Conservation (phyloP, 2,113 vertebrate species). For the Apaloderma vittatum region DNA sequence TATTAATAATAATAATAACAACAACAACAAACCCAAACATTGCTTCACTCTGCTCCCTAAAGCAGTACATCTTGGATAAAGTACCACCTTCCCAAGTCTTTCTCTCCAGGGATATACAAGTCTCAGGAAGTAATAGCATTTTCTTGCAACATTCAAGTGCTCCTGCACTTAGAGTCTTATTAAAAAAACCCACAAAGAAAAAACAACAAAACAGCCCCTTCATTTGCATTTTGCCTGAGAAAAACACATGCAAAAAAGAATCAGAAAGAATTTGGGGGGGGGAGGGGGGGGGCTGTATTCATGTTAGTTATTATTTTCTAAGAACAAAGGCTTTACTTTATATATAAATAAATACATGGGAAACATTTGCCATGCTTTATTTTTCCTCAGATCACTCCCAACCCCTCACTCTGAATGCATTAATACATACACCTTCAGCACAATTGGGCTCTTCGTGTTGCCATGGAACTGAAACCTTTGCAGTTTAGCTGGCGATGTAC, state of each 20-base stretch:
- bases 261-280: not conserved
- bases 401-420: conserved; percentile 47
- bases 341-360: not conserved
- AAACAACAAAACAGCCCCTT: not conserved
- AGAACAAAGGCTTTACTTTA: conserved; percentile 56
- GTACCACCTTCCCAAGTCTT: not conserved
- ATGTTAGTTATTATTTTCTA: conserved; percentile 19
- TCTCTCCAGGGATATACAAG: conserved; percentile 1
- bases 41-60: not conserved
- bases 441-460: conserved; percentile 66
- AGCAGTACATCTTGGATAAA: not conserved
- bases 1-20: not conserved
- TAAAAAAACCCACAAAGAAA: not conserved
- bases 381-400: conserved; percentile 28
- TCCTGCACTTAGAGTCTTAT: not conserved
- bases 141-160: conserved; percentile 12
- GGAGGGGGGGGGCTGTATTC: not conserved
- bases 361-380: not conserved
- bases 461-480: conserved; percentile 78
- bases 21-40: not conserved
- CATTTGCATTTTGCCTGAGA: conserved; percentile 9
- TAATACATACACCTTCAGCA: conserved; percentile 67
- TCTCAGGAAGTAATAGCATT: conserved; percentile 4
- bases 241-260: conserved; percentile 7
- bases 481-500: conserved; percentile 41